Evolutionary conservation across 2,888 invertebrate genomes (phyloP), one percentile per base, ranked within the genome.

Genomic region (Trissonchulus sp.): DNA sequence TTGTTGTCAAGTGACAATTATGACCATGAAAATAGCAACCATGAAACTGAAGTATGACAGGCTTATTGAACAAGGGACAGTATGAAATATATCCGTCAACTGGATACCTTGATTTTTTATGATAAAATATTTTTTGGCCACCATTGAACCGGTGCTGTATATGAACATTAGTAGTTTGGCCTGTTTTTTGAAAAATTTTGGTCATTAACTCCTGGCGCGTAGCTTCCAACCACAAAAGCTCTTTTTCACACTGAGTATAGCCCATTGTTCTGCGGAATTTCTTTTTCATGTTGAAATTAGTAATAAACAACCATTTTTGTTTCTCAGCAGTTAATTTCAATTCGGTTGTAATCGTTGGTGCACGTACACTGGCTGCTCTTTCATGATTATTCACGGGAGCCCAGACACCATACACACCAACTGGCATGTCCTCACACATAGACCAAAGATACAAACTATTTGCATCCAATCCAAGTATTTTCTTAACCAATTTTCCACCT

Each of bases 11-110:
- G 3, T 31, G n/a, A 36, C 71, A 69, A 8, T 34, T 34, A 36
- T 69, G 31, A 36, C 71, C 34, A 69, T 69, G 71, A 34, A n/a
- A 69, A n/a, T 8, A 69, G 34, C 71, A 69, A 23, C 71, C 71
- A 69, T 35, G 31, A n/a, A 69, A 69, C 34, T 69, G 36, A 8
- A 69, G 28, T 31, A 69, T 34, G 2, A 69, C 37, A 35, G 71
- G 36, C 8, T 8, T 2, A 23, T 69, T 34, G 36, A 33, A 28
- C 3, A 34, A n/a, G n/a, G 34, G 34, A 15, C n/a, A 36, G 8
- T 34, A 23, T 23, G 35, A 15, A 31, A 69, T 69, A 36, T 69
- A 69, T 2, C 71, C 71, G n/a, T 69, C 71, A 69, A 69, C 71
- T n/a, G 15, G 2, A 36, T 69, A 69, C 23, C n/a, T 35, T 15